Evolutionary conservation across 1,140 invertebrate species (phyloP), one percentile per base, ranked within the genome.

Genomic region (Acromyrmex echinatior): DNA sequence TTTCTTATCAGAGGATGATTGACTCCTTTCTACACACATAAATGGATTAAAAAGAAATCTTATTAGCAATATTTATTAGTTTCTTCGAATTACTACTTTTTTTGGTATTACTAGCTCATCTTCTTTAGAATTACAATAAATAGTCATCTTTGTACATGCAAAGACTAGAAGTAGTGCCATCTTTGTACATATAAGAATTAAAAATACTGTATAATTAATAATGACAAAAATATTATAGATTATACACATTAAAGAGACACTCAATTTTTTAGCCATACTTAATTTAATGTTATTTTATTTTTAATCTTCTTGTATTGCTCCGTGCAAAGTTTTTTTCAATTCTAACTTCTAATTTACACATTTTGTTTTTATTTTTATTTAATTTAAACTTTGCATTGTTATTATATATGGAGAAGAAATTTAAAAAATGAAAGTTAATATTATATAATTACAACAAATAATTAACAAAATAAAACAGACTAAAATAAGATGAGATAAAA

Each of bases 121-220:
- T 45, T 45, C 39, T 45, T 45, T 45, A 45, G 9, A 9, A 45
- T 10, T 45, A 45, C 9, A 45, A 45, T 45, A 45, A 45, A 45
- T 45, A 45, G 39, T 51, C 10, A 21, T n/a, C n/a, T 68, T 70
- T 70, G 66, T 70, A 70, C 66, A 70, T 51, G 21, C 21, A 70
- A 70, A 21, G 66, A 70, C 39, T 70, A 70, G 66, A 70, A 25
- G 49, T 49, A 49, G 21, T 45, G 12, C 16, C 5, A 49, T 70
- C 6, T 49, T 70, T 70, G 66, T 70, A 70, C 39, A 70, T 70
- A 16, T 16, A 68, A 25, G n/a, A 39, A 68, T 39, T 68, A 68
- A 25, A 62, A 28, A 14, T 63, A 63, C n/a, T 63, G 12, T 63
- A 63, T 12, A 28, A 35, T 7, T 74, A 74, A 21, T 63, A 45